Conservation (phyloP, 2,113 vertebrate species). For the Sakesphorus luctuosus region DNA sequence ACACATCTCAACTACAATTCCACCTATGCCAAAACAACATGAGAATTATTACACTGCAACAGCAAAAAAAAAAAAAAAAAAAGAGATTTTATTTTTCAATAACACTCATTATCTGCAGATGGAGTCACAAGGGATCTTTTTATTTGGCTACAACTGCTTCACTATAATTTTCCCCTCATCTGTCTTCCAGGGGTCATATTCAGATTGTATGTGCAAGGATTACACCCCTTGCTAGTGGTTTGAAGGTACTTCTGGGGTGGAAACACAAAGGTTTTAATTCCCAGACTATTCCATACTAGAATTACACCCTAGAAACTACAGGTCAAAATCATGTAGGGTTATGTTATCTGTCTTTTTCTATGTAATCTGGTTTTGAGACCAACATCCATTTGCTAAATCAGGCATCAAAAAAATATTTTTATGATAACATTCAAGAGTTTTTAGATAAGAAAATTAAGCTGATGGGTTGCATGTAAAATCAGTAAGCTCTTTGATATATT, state of each 20-base stretch:
- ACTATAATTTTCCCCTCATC: background rate
- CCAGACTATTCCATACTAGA: background rate
- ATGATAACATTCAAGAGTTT: slow-evolving; percentile 23
- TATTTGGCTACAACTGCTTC: background rate
- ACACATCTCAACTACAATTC: background rate
- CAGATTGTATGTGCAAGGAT: background rate
- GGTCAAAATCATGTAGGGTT: background rate
- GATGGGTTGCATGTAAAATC: background rate
- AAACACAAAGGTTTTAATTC: background rate
- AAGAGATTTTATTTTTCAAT: background rate
- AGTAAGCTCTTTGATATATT: slow-evolving; percentile 40
- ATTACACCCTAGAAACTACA: background rate
- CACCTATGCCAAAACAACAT: background rate
- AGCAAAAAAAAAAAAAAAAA: background rate
- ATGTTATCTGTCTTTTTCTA: background rate
- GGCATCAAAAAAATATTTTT: background rate
- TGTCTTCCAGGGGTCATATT: background rate
- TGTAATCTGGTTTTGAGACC: background rate
- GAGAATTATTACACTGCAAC: background rate
- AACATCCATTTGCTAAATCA: background rate
- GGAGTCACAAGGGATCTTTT: background rate
- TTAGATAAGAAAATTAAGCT: slow-evolving; percentile 57
- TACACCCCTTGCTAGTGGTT: background rate
- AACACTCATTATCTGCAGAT: slow-evolving; percentile 1
- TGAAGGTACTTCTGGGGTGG: background rate